Percentiles rank a stretch among this genome's conserved stretches.
These are phyloP conservation scores for Eupleurogrammus muticus DNA, from an alignment of 2,797 vertebrate genomes.

Conservation along the genomic window DNA sequence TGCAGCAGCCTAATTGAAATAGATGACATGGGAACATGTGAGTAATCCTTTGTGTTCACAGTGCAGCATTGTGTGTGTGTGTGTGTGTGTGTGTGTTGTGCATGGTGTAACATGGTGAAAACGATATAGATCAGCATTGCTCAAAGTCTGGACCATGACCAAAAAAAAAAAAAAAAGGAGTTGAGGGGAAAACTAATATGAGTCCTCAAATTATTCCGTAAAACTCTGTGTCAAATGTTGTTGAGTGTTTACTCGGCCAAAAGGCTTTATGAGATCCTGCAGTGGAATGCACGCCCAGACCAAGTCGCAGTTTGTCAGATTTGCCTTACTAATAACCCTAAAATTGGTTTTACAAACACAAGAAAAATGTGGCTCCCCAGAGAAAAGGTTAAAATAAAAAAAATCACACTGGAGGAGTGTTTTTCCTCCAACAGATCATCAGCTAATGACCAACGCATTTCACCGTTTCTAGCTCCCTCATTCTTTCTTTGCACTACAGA, in stretches of 20 bases:
- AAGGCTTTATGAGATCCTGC: slow-evolving; percentile 58
- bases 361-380: slow-evolving; percentile 38
- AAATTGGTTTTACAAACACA: slow-evolving; percentile 58
- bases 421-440: slow-evolving; percentile 35
- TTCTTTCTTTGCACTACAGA: neutral
- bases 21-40: slow-evolving; percentile 25
- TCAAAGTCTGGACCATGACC: slow-evolving; percentile 36
- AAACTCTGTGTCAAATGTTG: slow-evolving; percentile 57
- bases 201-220: slow-evolving; percentile 58
- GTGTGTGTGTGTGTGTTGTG: slow-evolving; percentile 33
- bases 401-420: slow-evolving; percentile 23
- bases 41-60: slow-evolving; percentile 22
- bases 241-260: slow-evolving; percentile 45
- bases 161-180: slow-evolving; percentile 19
- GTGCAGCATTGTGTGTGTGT: slow-evolving; percentile 23
- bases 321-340: slow-evolving; percentile 42
- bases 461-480: neutral
- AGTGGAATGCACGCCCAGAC: slow-evolving; percentile 47
- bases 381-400: slow-evolving; percentile 39
- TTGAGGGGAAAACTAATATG: slow-evolving; percentile 36
- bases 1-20: slow-evolving; percentile 11
- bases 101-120: slow-evolving; percentile 38
- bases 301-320: slow-evolving; percentile 51
- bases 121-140: slow-evolving; percentile 23
- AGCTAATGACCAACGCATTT: slow-evolving; percentile 22